Base-by-base conservation (phyloP, 2,113 vertebrate genomes). In the Malurus melanocephalus region DNA sequence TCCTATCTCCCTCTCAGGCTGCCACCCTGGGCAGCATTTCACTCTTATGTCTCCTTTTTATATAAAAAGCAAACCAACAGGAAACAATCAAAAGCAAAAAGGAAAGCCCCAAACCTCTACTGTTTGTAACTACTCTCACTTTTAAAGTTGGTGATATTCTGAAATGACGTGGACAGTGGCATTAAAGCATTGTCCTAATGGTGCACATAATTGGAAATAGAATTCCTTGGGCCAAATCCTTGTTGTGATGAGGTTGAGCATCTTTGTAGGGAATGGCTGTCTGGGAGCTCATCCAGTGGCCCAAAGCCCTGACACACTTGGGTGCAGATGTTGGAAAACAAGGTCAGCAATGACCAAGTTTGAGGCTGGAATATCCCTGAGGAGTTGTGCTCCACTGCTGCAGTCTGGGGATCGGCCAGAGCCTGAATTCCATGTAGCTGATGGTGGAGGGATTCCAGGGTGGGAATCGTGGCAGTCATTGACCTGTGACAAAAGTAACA, bases 101-200 rank as follows among this genome's bases (percentile, higher is more conserved):
- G 43, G 19, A 62, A 74, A 48, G 9, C 46, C 43, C 42, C 14
- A 69, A 73, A 57, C 16, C 33, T 75, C 33, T 68, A 8, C 42
- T 80, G 11, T 80, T 68, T 46, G 11, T 89, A 69, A 10, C 1
- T 53, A 55, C 24, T 38, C 28, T 74, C 43, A 76, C 43, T 89
- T 82, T 67, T 76, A 64, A 88, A 94, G 75, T 66, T 87, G 85
- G 55, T 90, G 48, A 40, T 91, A 57, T 2, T 92, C 85, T 91
- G 48, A 81, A 88, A 81, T 80, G 77, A 92, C 77, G 13, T 81
- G 81, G 94, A 84, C 64, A 72, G 27, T 78, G 48, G 35, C 21
- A 10, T 78, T 35, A 59, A 80, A 80, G 60, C 88, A 48, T 81
- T 95, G 78, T 94, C 91, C 84, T 84, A 92, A 32, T 56, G 65